These are phyloP conservation scores for Leptopilina myrica DNA, from an alignment of 2,888 invertebrate genomes.

Conservation along the genomic window DNA sequence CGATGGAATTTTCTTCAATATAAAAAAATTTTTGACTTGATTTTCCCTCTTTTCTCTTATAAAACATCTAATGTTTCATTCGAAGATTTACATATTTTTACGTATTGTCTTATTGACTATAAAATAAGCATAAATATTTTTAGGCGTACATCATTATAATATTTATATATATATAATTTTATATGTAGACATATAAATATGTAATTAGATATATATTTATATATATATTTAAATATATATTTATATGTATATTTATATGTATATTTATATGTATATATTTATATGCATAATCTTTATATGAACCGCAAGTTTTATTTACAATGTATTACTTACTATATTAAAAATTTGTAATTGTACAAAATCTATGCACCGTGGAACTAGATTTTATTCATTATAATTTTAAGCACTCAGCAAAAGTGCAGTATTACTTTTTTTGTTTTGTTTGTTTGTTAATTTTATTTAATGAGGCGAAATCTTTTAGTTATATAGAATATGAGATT, in stretches of 20 bases:
- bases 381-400: conserved; percentile 42
- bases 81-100: conserved; percentile 51
- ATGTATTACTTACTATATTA: conserved; percentile 51
- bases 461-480: conserved; percentile 41
- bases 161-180: conserved; percentile 39
- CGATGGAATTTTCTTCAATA: conserved; percentile 21
- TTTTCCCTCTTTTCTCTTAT: conserved; percentile 46
- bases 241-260: conserved; percentile 43
- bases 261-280: conserved; percentile 46
- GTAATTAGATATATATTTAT: conserved; percentile 48
- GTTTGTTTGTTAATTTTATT: not conserved
- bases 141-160: conserved; percentile 47
- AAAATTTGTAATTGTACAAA: conserved; percentile 63
- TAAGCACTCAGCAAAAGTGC: conserved; percentile 38
- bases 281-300: conserved; percentile 46
- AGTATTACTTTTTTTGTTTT: too few species aligned
- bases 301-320: conserved; percentile 49
- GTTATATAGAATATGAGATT: conserved; percentile 41
- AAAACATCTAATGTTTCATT: conserved; percentile 53
- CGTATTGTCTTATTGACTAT: conserved; percentile 63
- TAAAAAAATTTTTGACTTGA: conserved; percentile 41
- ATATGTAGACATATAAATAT: conserved; percentile 42
- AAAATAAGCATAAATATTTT: conserved; percentile 63
- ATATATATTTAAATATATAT: conserved; percentile 47
- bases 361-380: conserved; percentile 57